Base-by-base conservation (phyloP, 2,888 invertebrate species). In the Linnaemya tessellans region DNA sequence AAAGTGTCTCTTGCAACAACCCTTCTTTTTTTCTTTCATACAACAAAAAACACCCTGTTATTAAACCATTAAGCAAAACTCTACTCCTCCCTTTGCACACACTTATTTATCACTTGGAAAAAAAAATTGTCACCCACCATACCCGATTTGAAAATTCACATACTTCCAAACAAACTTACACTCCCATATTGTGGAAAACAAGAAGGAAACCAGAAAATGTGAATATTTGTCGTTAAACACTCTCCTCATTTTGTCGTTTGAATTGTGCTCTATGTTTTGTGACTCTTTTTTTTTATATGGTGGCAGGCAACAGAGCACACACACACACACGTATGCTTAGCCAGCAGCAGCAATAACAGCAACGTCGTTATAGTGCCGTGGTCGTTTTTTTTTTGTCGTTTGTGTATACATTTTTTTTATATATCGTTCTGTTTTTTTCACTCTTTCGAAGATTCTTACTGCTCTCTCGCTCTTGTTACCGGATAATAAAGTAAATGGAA, bases 401-500 rank as follows among this genome's bases (percentile, higher is more conserved):
- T 83, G 60, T 51, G 62, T 70, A 67, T 65, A 58, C 25, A 4
- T 51, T 86, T 83, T 43, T 80, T 74, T 82, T 74, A 75, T 86
- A n/a, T 79, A 71, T 86, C 75, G 67, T 79, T 77, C 68, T 56
- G 71, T 87, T 56, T 85, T 79, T 64, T 65, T 80, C 64, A 20
- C 80, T 82, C 82, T 49, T 82, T 51, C 58, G 64, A 68, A 71
- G 67, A 82, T 84, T 83, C 84, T 77, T 87, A 75, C 58, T 84
- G 84, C 87, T 86, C 84, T 88, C 87, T 87, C 88, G 87, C 84
- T 88, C 87, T 86, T 70, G 25, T 80, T 84, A 58, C 68, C 65
- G 73, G 70, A 75, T 49, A 46, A 84, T 51, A 70, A 74, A 13
- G 13, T 56, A 49, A 78, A 58, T 67, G 35, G 22, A 79, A 74